phyloP scores from a whole-genome alignment of 2,888 invertebrate species.

The Chloroclystis v-ata region DNA sequence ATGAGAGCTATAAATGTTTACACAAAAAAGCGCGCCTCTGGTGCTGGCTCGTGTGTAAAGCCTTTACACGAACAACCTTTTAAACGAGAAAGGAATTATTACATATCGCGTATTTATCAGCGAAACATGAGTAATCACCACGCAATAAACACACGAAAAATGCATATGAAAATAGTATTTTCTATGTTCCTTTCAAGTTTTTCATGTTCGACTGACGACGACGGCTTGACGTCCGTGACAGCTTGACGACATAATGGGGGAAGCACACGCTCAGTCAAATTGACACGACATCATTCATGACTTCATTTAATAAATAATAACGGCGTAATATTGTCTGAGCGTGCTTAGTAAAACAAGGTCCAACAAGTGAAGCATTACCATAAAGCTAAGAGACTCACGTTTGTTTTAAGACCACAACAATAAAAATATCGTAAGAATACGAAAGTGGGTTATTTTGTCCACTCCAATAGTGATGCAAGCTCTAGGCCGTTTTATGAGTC shows the following conservation, averaged over 20 bases:
- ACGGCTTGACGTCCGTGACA: slow-evolving; percentile 22
- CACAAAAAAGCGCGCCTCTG: slow-evolving; percentile 38
- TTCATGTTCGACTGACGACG: slow-evolving; percentile 24
- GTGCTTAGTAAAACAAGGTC: slow-evolving; percentile 16
- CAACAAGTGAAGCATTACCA: slow-evolving; percentile 14
- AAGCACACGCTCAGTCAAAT: slow-evolving; percentile 26
- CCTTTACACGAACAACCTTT: slow-evolving; percentile 57
- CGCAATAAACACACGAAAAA: slow-evolving; percentile 69
- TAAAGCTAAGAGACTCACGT: slow-evolving; percentile 21
- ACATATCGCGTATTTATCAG: slow-evolving; percentile 70
- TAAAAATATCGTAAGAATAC: slow-evolving; percentile 25
- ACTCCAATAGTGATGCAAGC: slow-evolving; percentile 29
- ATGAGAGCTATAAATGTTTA: slow-evolving; percentile 54
- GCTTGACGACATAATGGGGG: slow-evolving; percentile 18
- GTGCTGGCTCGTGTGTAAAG: slow-evolving; percentile 48
- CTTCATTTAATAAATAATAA: slow-evolving; percentile 17
- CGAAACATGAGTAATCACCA: slow-evolving; percentile 66
- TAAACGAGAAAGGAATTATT: slow-evolving; percentile 73
- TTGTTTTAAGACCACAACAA: slow-evolving; percentile 24
- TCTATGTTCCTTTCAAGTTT: slow-evolving; percentile 37
- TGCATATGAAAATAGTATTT: slow-evolving; percentile 71
- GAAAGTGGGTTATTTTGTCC: slow-evolving; percentile 30
- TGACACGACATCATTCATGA: slow-evolving; percentile 6
- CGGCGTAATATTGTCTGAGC: slow-evolving; percentile 18
- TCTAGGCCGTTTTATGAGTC: slow-evolving; percentile 30